These are phyloP conservation scores for Elegia similella DNA, from an alignment of 2,888 invertebrate species.

Conservation along the genomic window DNA sequence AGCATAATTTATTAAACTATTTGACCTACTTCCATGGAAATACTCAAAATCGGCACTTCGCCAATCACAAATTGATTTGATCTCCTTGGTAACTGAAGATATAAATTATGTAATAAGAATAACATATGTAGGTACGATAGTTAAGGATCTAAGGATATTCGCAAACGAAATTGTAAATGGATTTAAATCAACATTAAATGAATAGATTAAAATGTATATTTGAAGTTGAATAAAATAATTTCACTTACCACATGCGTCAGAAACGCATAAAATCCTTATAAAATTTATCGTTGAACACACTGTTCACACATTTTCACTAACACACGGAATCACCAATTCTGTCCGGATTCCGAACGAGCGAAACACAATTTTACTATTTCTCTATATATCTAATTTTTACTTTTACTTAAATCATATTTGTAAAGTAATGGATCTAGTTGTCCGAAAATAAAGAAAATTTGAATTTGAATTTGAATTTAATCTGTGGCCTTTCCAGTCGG, in stretches of 20 bases:
- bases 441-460: too few species aligned
- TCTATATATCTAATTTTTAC: conserved; percentile 25
- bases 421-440: too few species aligned
- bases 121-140: neutral
- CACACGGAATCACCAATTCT: conserved; percentile 33
- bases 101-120: conserved; percentile 7
- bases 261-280: conserved; percentile 46
- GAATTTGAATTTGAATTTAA: too few species aligned
- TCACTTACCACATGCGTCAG: conserved; percentile 49
- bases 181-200: neutral
- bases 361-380: conserved; percentile 17
- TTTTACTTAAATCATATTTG: too few species aligned
- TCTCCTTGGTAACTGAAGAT: conserved; percentile 35
- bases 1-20: neutral
- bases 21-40: neutral
- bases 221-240: conserved; percentile 22
- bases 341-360: conserved; percentile 32
- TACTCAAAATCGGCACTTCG: conserved; percentile 28
- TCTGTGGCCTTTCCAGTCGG: conserved; percentile 72
- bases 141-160: neutral
- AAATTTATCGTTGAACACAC: conserved; percentile 61
- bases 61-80: conserved; percentile 39
- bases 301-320: conserved; percentile 71
- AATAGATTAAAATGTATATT: conserved; percentile 18
- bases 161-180: neutral